Base-by-base conservation (phyloP, 2,888 invertebrate genomes). In the Lacanobia wlatinum region DNA sequence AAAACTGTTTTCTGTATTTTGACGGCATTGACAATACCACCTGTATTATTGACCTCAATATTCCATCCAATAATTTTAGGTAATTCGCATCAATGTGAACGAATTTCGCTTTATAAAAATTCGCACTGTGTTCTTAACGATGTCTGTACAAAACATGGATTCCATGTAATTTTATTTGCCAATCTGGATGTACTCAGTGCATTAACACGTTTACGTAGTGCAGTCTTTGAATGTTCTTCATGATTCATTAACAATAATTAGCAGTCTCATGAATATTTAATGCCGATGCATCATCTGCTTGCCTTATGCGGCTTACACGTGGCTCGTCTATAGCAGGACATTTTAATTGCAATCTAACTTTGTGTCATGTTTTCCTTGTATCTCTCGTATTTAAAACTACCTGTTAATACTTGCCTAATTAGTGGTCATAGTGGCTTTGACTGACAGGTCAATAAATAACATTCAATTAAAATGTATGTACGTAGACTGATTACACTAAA, bases 241-340 rank as follows among this genome's bases (percentile, higher is more conserved):
- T 71, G 59, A 78, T 67, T 83, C 63, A 71, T 74, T 75, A 52
- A 34, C 38, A 64, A 50, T 78, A 70, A 82, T 73, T 70, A 70
- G 23, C 59, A 48, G 40, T 69, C 73, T 74, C 62, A 66, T 72
- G 66, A 69, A 75, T 78, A 75, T 73, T 82, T 66, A 55, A 68
- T 59, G 61, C 10, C 14, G 40, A 72, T 69, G 65, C 55, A 69
- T 73, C 70, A 70, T 78, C 76, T 75, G 48, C 14, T 60, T 16
- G 56, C 62, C 52, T 21, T 38, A 40, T 43, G 53, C 28, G 67
- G 34, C 38, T 66, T 70, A 23, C 77, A 70, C 82, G 62, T 78
- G 82, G 28, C 18, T 23, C 28, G 46, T 48, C 12, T 21, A 23
- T 3, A 34, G 34, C 16, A 14, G 34, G 34, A 43, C 40, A 56